These are phyloP conservation scores for Colletes latitarsis DNA, from an alignment of 1,140 invertebrate genomes.

Conservation along the genomic window DNA sequence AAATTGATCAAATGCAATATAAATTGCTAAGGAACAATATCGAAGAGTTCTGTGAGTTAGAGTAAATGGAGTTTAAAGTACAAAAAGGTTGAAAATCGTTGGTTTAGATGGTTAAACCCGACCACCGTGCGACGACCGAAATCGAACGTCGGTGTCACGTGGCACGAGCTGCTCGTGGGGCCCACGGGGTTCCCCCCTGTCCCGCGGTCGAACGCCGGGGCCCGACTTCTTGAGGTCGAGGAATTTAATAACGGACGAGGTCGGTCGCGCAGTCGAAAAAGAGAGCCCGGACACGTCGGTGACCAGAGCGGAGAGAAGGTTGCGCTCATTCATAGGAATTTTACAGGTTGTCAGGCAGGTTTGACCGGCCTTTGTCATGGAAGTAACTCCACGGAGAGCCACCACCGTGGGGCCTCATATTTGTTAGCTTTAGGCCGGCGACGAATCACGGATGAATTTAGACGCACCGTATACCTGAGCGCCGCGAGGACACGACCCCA, in stretches of 20 bases:
- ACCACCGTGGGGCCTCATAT: constrained; percentile 29
- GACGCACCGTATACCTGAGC: constrained; percentile 43
- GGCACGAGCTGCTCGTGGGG: constrained; percentile 30
- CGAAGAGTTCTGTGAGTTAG: too few relatives aligned
- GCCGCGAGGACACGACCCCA: constrained; percentile 14
- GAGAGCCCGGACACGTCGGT: constrained; percentile 49
- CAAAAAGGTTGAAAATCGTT: too few relatives aligned
- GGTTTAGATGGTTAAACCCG: too few relatives aligned
- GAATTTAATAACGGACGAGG: constrained; percentile 69
- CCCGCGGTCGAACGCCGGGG: constrained; percentile 1
- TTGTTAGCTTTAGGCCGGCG: constrained; percentile 36
- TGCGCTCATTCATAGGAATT: constrained; percentile 77
- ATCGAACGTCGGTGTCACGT: constrained; percentile 52
- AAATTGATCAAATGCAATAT: too few relatives aligned
- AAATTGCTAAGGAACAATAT: too few relatives aligned
- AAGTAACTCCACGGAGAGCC: constrained; percentile 58
- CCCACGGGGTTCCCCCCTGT: constrained; percentile 15
- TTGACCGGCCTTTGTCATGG: constrained; percentile 74
- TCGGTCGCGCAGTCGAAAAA: constrained; percentile 50
- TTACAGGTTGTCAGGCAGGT: constrained; percentile 77
- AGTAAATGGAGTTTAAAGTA: too few relatives aligned
- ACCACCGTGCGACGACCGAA: neutral
- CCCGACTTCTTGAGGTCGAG: constrained; percentile 63
- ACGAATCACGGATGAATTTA: constrained; percentile 66
- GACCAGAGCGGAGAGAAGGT: constrained; percentile 63